A percentile compares a stretch with the other conserved stretches of the same genome.
phyloP scores from a whole-genome alignment of 2,888 invertebrate species.

The Eupithecia subumbrata region DNA sequence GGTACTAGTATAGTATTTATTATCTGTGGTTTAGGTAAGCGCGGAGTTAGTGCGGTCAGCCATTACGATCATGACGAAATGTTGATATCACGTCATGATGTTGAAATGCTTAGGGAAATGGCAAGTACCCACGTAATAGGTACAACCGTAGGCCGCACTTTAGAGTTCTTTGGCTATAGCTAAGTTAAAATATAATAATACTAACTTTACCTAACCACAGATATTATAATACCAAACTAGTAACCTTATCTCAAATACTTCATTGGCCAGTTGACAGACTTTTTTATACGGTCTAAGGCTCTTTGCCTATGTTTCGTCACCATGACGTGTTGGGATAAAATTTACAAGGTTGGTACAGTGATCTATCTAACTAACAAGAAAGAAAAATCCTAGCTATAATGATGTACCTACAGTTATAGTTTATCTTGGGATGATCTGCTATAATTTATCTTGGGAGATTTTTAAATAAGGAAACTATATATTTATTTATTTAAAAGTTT shows the following conservation, averaged over 20 bases:
- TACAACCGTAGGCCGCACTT: neutral
- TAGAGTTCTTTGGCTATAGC: neutral
- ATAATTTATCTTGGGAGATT: neutral
- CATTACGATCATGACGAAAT: neutral
- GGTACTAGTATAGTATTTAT: neutral
- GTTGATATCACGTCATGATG: neutral
- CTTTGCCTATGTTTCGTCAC: neutral
- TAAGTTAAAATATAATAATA: no score
- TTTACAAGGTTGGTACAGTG: neutral
- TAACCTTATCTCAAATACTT: no score
- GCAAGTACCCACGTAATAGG: neutral
- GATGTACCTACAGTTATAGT: neutral
- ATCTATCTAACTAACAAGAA: no score
- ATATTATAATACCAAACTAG: no score
- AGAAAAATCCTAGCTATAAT: no score
- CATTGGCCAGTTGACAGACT: neutral
- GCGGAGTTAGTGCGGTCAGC: neutral
- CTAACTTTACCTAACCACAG: no score
- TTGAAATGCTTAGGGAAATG: neutral
- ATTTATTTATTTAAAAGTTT: conserved; percentile 33
- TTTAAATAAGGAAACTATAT: conserved; percentile 14
- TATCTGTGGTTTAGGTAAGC: neutral
- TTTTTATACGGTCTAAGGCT: neutral
- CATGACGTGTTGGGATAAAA: neutral
- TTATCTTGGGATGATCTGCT: neutral